Conservation (phyloP, 2,797 vertebrate species). For the Leptodactylus fallax region DNA sequence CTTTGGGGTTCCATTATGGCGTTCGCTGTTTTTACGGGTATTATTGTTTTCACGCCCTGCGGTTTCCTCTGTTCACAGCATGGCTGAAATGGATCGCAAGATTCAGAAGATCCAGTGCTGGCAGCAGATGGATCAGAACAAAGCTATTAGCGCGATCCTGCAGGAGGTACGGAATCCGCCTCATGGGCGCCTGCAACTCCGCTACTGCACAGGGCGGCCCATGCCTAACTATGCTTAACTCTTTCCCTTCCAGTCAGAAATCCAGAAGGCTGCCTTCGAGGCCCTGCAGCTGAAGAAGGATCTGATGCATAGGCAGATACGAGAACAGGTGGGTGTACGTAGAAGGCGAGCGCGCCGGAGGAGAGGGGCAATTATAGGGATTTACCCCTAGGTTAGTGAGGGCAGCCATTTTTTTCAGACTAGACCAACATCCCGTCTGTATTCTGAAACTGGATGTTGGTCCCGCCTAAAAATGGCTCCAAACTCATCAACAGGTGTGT, state of each 20-base stretch:
- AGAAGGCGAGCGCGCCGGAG: not conserved
- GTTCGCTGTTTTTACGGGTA: too few species aligned
- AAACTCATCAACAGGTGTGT: not conserved
- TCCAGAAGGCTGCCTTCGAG: constrained; percentile 95
- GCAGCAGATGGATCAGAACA: constrained; percentile 93
- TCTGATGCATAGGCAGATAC: constrained; percentile 87
- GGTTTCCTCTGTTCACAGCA: constrained; percentile 72
- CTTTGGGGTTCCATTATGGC: too few species aligned
- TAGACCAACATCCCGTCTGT: too few species aligned
- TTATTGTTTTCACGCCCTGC: too few species aligned
- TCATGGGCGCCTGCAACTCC: too few species aligned
- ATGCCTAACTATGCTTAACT: not conserved
- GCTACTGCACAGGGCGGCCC: not conserved
- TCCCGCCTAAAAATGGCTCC: not conserved
- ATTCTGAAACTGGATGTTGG: not conserved
- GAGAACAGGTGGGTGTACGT: constrained; percentile 84
- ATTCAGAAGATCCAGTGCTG: constrained; percentile 89
- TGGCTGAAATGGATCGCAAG: constrained; percentile 86
- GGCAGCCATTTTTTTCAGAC: not conserved
- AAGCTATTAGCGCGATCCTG: constrained; percentile 89
- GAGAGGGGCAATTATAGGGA: not conserved
- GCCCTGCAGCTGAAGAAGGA: constrained; percentile 94
- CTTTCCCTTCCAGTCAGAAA: constrained; percentile 81
- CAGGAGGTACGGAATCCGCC: constrained; percentile 82
- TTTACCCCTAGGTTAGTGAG: not conserved